Conservation (phyloP, 2,113 vertebrate species). For the Nerophis ophidion region DNA sequence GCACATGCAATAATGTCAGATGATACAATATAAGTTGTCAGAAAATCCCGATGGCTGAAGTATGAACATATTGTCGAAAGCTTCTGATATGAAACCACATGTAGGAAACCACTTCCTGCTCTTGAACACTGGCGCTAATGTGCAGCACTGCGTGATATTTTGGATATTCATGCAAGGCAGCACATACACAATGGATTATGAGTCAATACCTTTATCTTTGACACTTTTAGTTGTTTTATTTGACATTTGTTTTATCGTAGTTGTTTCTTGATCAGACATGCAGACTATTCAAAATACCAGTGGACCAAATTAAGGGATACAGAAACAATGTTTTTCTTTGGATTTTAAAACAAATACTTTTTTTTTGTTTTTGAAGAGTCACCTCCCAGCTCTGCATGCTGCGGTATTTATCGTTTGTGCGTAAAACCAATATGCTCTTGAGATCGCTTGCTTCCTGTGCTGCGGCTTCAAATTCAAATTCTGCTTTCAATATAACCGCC, state of each 20-base stretch:
- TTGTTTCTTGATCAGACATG: background rate
- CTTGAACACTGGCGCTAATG: conserved; percentile 56
- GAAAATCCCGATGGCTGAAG: background rate
- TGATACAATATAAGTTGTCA: background rate
- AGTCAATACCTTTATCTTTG: background rate
- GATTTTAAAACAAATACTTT: background rate
- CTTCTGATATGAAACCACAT: conserved; percentile 75
- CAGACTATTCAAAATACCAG: no score
- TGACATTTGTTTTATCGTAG: background rate
- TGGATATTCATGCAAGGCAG: background rate
- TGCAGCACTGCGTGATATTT: conserved; percentile 52
- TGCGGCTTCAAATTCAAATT: conserved; percentile 61
- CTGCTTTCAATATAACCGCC: conserved; percentile 56
- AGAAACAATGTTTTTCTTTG: background rate
- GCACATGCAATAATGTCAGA: background rate
- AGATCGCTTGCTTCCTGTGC: conserved; percentile 70
- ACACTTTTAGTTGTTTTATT: background rate
- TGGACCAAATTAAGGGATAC: no score
- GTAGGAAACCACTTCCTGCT: conserved; percentile 75
- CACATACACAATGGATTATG: background rate
- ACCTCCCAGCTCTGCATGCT: conserved; percentile 23
- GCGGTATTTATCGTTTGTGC: conserved; percentile 44
- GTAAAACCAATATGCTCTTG: conserved; percentile 61
- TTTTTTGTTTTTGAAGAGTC: background rate
- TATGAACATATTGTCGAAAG: conserved; percentile 38